Evolutionary conservation across 2,797 vertebrate genomes (phyloP).

Genomic region (Leuciscus waleckii): DNA sequence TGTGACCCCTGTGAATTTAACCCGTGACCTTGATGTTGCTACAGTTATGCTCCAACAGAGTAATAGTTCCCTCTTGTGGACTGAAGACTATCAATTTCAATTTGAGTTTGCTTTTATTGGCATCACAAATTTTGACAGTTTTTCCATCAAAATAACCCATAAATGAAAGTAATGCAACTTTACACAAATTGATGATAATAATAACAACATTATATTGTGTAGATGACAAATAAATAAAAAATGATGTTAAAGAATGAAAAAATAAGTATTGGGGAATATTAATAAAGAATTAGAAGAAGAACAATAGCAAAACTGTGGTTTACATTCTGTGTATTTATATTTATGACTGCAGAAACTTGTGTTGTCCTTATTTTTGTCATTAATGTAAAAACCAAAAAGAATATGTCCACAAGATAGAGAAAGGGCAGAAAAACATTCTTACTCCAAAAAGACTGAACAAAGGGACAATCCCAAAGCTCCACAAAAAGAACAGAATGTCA

Average conservation of each 20-base stretch:
- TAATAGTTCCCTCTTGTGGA: slow-evolving; percentile 23
- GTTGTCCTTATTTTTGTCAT: not conserved
- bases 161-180: not conserved
- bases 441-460: not conserved
- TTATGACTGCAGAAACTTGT: not conserved
- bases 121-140: not conserved
- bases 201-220: not conserved
- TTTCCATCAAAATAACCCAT: not conserved
- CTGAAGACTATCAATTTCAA: not conserved
- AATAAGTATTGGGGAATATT: no score
- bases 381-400: not conserved
- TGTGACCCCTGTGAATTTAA: not conserved
- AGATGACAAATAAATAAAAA: not conserved
- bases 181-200: not conserved
- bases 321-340: not conserved
- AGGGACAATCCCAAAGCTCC: not conserved
- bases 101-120: not conserved
- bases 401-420: not conserved
- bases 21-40: not conserved
- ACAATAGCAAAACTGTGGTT: not conserved
- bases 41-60: not conserved
- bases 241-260: no score
- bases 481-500: not conserved
- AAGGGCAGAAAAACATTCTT: not conserved
- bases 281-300: no score